Conservation (phyloP, 2,888 invertebrate genomes). For the Lottia gigantea region DNA sequence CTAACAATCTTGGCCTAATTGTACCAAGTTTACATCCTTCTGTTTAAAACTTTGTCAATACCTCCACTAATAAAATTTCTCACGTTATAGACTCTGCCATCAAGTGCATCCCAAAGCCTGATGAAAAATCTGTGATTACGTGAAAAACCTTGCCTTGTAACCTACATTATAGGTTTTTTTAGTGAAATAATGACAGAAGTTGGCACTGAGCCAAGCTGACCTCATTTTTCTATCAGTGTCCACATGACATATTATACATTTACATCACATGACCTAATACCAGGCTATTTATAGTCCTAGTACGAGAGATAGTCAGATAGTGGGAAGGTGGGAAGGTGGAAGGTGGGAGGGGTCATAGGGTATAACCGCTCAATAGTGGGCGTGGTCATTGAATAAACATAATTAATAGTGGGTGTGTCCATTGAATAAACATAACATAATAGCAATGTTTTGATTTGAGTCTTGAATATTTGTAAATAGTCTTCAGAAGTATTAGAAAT, state of each 20-base stretch:
- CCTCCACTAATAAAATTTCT: too few species aligned
- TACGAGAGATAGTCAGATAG: conserved; percentile 7
- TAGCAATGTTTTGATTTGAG: too few species aligned
- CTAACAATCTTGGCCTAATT: too few species aligned
- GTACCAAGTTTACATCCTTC: too few species aligned
- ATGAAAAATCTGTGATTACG: neutral
- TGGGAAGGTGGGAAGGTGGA: neutral
- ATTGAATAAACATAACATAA: too few species aligned
- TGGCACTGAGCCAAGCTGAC: conserved; percentile 4
- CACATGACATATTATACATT: conserved; percentile 7
- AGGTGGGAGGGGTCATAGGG: neutral
- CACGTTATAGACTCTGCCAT: too few species aligned
- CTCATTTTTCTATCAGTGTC: neutral
- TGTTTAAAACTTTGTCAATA: too few species aligned
- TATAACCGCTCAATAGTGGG: too few species aligned
- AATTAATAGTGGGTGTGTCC: too few species aligned
- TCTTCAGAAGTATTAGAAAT: too few species aligned
- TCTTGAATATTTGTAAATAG: too few species aligned
- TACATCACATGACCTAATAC: conserved; percentile 6
- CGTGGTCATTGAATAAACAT: too few species aligned
- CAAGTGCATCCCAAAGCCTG: conserved; percentile 6
- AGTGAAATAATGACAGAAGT: neutral
- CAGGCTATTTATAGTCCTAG: neutral
- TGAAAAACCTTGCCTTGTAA: neutral
- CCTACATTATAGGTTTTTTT: conserved; percentile 3